These are phyloP conservation scores for Sapayoa aenigma DNA, from an alignment of 2,113 vertebrate species.

Conservation along the genomic window DNA sequence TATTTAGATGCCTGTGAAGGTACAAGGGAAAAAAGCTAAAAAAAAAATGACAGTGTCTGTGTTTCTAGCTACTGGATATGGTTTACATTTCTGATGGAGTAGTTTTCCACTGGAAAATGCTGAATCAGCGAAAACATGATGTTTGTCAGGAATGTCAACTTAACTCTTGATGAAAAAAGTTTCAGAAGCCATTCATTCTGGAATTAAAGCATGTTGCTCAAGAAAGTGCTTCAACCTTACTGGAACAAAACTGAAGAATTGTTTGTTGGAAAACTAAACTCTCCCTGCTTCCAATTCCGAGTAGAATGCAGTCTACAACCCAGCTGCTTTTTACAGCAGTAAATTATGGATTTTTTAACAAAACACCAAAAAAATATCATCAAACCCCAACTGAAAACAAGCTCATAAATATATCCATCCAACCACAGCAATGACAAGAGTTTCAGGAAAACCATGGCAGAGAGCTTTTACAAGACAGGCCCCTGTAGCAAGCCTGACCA, in stretches of 20 bases:
- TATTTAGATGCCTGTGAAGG: neutral
- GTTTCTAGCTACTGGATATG: neutral
- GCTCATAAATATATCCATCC: neutral
- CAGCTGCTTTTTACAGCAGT: neutral
- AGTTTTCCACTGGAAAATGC: slow-evolving; percentile 2
- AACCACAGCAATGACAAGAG: neutral
- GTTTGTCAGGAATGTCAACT: neutral
- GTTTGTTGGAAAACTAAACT: neutral
- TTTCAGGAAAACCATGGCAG: neutral
- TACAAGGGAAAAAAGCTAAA: neutral
- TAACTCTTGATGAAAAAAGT: neutral
- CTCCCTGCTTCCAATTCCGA: neutral
- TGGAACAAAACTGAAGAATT: neutral
- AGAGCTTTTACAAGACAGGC: neutral
- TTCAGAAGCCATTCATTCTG: neutral
- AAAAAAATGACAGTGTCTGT: neutral
- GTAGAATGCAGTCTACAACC: neutral
- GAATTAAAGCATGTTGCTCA: neutral
- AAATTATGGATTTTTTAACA: neutral
- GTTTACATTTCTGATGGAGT: neutral
- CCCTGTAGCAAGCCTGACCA: neutral
- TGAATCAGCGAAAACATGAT: neutral
- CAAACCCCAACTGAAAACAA: neutral
- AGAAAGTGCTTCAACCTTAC: neutral
- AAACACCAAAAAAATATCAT: neutral